These are phyloP conservation scores for Mesorhabditis spiculigera DNA, from an alignment of 2,888 invertebrate genomes.

Conservation along the genomic window DNA sequence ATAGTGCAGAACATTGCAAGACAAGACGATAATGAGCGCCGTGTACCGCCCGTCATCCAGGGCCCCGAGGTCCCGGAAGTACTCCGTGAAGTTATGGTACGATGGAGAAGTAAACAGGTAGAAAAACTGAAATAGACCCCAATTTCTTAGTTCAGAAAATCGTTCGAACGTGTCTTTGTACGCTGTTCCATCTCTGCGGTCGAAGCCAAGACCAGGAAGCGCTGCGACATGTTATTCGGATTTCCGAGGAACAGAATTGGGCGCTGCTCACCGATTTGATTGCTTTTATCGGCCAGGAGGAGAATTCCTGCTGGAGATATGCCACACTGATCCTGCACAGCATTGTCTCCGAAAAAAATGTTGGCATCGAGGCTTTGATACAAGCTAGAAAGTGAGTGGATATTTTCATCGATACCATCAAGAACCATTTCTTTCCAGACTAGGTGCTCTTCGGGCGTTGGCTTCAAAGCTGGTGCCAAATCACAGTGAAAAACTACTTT, in stretches of 20 bases:
- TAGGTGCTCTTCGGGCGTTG: slow-evolving; percentile 18
- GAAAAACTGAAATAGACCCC: neutral
- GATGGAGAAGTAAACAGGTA: slow-evolving; percentile 25
- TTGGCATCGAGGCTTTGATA: slow-evolving; percentile 19
- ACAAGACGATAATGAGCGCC: slow-evolving; percentile 35
- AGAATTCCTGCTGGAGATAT: slow-evolving; percentile 45
- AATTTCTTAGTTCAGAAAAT: slow-evolving; percentile 31
- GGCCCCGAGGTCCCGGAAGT: slow-evolving; percentile 30
- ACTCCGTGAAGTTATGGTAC: slow-evolving; percentile 25
- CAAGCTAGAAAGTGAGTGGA: slow-evolving; percentile 13
- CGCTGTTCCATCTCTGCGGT: slow-evolving; percentile 45
- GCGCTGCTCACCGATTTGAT: neutral
- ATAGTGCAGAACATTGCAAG: slow-evolving; percentile 48
- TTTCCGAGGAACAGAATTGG: slow-evolving; percentile 1
- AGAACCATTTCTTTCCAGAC: neutral
- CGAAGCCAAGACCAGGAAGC: slow-evolving; percentile 38
- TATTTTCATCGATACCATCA: neutral
- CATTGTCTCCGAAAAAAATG: slow-evolving; percentile 37
- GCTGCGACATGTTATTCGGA: neutral
- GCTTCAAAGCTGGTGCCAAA: slow-evolving; percentile 40
- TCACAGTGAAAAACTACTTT: slow-evolving; percentile 46
- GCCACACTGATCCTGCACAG: slow-evolving; percentile 50
- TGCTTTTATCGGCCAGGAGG: slow-evolving; percentile 18
- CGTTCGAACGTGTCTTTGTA: slow-evolving; percentile 33
- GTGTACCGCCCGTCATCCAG: slow-evolving; percentile 23